Conservation (phyloP, 2,888 invertebrate species). For the Sarcophaga carnaria region DNA sequence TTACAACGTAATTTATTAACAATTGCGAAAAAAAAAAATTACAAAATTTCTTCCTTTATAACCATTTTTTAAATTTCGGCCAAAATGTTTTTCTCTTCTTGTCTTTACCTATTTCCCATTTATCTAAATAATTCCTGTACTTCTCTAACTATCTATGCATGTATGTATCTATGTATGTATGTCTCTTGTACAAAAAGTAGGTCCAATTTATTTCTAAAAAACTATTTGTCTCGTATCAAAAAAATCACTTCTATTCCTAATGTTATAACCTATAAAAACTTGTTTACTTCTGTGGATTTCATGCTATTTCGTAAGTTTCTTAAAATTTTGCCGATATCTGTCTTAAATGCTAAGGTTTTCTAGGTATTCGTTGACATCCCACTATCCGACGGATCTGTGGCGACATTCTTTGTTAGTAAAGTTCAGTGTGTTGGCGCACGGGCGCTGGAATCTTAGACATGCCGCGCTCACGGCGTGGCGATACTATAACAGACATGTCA, state of each 20-base stretch:
- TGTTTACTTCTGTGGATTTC: neutral
- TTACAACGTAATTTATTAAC: too few relatives aligned
- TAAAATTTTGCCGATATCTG: constrained; percentile 27
- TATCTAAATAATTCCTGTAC: neutral
- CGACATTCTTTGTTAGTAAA: constrained; percentile 78
- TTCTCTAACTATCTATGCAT: neutral
- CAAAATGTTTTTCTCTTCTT: neutral
- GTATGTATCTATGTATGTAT: neutral
- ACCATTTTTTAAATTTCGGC: neutral
- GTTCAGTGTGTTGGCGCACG: constrained; percentile 80
- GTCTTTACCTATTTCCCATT: neutral
- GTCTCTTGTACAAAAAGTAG: too few relatives aligned
- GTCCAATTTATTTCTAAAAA: neutral
- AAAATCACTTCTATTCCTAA: neutral
- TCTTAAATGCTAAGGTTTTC: constrained; percentile 65
- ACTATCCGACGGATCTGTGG: constrained; percentile 72
- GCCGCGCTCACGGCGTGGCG: constrained; percentile 80
- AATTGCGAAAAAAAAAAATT: too few relatives aligned
- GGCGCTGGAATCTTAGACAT: constrained; percentile 81
- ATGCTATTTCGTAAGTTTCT: constrained; percentile 18
- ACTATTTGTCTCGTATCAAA: constrained; percentile 1
- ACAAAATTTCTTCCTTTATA: too few relatives aligned
- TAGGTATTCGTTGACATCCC: constrained; percentile 60
- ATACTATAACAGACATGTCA: constrained; percentile 75
- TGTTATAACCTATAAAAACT: neutral